Evolutionary conservation across 2,113 vertebrate species (phyloP).

Genomic region (Fregetta grallaria): DNA sequence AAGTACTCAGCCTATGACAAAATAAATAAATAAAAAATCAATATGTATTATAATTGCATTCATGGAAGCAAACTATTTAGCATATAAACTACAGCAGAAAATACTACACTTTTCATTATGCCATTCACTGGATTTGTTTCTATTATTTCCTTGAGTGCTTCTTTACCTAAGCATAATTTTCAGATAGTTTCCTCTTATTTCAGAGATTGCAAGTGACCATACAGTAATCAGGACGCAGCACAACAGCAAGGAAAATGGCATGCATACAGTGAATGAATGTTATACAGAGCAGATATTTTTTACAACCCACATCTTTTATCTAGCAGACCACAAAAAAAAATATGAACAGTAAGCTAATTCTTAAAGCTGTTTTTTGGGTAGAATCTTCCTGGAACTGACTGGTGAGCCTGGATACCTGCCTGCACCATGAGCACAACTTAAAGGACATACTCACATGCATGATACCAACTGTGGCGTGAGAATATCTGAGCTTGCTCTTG

Average conservation of each 20-base stretch:
- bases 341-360: neutral
- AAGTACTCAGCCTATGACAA: conserved; percentile 85
- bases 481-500: neutral
- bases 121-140: neutral
- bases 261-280: neutral
- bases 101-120: neutral
- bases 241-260: neutral
- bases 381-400: neutral
- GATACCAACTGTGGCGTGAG: neutral
- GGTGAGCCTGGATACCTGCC: neutral
- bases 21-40: conserved; percentile 50
- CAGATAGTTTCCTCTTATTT: neutral
- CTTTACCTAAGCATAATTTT: neutral
- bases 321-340: neutral
- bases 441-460: neutral
- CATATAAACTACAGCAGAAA: neutral
- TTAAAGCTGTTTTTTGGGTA: neutral
- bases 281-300: neutral
- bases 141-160: neutral
- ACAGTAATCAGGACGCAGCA: neutral
- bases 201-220: neutral
- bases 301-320: neutral
- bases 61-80: neutral
- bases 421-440: accelerated
- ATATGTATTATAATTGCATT: neutral